Base-by-base conservation (phyloP, 1,140 invertebrate genomes). In the Drosophila athabasca region DNA sequence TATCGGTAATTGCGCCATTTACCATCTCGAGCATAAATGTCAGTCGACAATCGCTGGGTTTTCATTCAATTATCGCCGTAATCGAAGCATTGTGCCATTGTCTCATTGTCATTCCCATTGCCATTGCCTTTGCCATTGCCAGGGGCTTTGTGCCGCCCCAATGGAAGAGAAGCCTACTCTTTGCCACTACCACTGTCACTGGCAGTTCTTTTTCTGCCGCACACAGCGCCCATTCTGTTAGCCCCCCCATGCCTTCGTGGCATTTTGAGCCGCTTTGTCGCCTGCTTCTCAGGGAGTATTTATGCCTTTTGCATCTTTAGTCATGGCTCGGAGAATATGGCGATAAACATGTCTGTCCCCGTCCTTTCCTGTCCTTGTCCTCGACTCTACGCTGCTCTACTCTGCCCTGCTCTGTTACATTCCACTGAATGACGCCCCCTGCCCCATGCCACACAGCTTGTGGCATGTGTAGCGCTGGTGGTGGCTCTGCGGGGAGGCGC, bases 271-370 rank as follows among this genome's bases (percentile, higher is more conserved):
- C 62, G 72, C 79, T 81, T 85, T 87, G 78, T 85, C 82, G 82
- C 78, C 82, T 76, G 82, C 74, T 67, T 75, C 75, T 74, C 66
- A 62, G 35, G 8, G 54, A 75, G 82, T 87, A 81, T 85, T 87
- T 87, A 87, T 87, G 78, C 26, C 73, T 52, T 85, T 79, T 81
- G 62, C 68, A 80, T 85, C 81, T 85, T 85, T 87, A 85, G 82
- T 81, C 82, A 82, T 85, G 81, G 82, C 81, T 81, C 59, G 78
- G 68, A 85, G 76, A 87, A 85, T 85, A 85, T 85, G 82, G 81
- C 81, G 81, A 85, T 85, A 85, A 85, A 85, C 82, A 85, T 87
- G 82, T 84, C 81, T 69, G 62, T 71, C 35, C 11, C 4, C 11
- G 35, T 39, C 52, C 13, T 45, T 31, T 19, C 58, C 53, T 52